Evolutionary conservation across 92 coral and sea anemone genomes (phyloP).

Genomic region (Meandrina meandrites): DNA sequence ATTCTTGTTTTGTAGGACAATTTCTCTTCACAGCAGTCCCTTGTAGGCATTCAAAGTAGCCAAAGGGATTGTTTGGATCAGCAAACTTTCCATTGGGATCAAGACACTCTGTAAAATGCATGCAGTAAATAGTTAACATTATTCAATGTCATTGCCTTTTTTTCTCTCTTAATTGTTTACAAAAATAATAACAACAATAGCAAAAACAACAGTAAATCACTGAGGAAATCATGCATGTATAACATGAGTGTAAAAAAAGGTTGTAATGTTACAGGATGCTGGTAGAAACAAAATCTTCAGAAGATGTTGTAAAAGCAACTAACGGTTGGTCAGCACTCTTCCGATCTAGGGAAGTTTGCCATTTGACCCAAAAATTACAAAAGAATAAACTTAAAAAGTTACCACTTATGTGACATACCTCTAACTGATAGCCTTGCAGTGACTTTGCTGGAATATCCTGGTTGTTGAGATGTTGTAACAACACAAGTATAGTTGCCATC

Average conservation of each 20-base stretch:
- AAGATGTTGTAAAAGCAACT: too few species aligned
- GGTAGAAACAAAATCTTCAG: too few species aligned
- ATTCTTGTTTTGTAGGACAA: slow-evolving; percentile 44
- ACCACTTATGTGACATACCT: slow-evolving; percentile 33
- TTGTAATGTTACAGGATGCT: too few species aligned
- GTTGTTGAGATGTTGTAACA: slow-evolving; percentile 50
- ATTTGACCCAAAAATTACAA: too few species aligned
- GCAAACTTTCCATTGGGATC: slow-evolving; percentile 54
- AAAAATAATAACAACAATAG: too few species aligned
- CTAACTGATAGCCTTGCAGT: slow-evolving; percentile 50
- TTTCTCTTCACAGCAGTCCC: slow-evolving; percentile 44
- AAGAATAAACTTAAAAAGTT: too few species aligned
- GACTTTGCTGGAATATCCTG: slow-evolving; percentile 48
- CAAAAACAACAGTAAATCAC: too few species aligned
- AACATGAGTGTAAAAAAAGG: too few species aligned
- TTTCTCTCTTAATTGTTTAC: not conserved
- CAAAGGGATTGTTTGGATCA: slow-evolving; percentile 57
- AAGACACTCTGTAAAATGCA: slow-evolving; percentile 57
- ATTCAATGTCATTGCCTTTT: not conserved
- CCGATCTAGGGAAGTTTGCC: too few species aligned
- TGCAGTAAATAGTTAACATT: not conserved
- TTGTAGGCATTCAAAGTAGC: slow-evolving; percentile 62
- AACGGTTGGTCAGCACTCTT: too few species aligned
- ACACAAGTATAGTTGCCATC: slow-evolving; percentile 69
- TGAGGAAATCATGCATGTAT: too few species aligned